These are phyloP conservation scores for Serripes groenlandicus DNA, from an alignment of 2,888 invertebrate genomes.

Conservation along the genomic window DNA sequence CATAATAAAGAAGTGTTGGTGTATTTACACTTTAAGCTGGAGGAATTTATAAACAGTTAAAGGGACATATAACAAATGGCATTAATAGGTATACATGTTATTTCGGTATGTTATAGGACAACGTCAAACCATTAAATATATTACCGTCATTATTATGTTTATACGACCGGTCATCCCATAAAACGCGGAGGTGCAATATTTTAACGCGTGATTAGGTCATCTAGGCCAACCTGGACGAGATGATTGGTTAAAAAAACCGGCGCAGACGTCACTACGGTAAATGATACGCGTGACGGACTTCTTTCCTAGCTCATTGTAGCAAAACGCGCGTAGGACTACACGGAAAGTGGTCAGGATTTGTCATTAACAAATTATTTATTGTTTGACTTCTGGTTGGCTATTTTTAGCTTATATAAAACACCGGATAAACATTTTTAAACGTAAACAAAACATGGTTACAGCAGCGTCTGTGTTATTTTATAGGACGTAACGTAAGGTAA, in stretches of 20 bases:
- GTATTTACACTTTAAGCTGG: too few species aligned
- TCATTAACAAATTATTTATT: background rate
- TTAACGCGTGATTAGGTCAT: conserved; percentile 26
- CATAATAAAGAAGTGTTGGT: too few species aligned
- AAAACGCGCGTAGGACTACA: conserved; percentile 7
- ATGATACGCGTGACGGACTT: background rate
- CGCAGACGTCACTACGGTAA: conserved; percentile 17
- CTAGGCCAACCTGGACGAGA: conserved; percentile 5
- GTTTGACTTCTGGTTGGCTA: conserved; percentile 8
- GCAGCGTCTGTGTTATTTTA: too few species aligned
- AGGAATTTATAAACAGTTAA: too few species aligned
- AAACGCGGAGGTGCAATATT: conserved; percentile 6
- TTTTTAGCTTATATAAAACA: conserved; percentile 5
- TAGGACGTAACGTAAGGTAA: too few species aligned
- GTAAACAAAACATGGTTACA: too few species aligned
- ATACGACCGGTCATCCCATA: background rate
- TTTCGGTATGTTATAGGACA: too few species aligned
- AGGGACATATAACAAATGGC: too few species aligned
- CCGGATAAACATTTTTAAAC: too few species aligned
- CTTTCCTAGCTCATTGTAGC: conserved; percentile 3
- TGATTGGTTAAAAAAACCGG: conserved; percentile 11
- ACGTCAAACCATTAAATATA: conserved; percentile 16
- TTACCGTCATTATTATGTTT: background rate
- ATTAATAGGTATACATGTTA: too few species aligned
- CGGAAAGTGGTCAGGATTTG: background rate